A percentile compares a stretch with the other conserved stretches of the same genome.
phyloP scores from a whole-genome alignment of 2,888 invertebrate genomes.

The Alsophila aescularia region DNA sequence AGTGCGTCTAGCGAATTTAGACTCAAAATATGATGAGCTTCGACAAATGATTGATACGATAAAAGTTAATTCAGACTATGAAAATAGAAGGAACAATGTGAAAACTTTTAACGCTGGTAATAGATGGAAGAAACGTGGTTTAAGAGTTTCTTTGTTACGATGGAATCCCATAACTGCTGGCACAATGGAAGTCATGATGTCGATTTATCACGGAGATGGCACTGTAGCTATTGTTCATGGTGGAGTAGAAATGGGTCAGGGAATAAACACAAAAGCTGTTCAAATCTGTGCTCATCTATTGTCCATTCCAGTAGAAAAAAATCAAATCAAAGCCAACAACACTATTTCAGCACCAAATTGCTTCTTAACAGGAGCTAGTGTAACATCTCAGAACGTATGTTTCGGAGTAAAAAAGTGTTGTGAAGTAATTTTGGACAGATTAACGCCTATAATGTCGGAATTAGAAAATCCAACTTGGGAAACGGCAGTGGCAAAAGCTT shows the following conservation, averaged over 20 bases:
- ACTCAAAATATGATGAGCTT: constrained; percentile 49
- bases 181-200: constrained; percentile 77
- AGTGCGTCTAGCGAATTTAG: constrained; percentile 81
- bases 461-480: constrained; percentile 72
- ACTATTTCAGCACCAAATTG: constrained; percentile 86
- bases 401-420: constrained; percentile 81
- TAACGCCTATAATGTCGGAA: constrained; percentile 71
- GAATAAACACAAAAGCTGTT: constrained; percentile 87
- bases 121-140: constrained; percentile 89
- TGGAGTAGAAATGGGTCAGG: constrained; percentile 89
- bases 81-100: constrained; percentile 71
- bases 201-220: constrained; percentile 85
- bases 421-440: constrained; percentile 66
- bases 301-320: constrained; percentile 85
- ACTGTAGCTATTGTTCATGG: constrained; percentile 86
- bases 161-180: constrained; percentile 71
- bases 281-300: constrained; percentile 87
- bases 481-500: constrained; percentile 75
- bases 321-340: constrained; percentile 86
- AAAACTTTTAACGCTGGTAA: constrained; percentile 85
- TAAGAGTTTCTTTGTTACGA: constrained; percentile 85
- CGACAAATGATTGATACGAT: constrained; percentile 79
- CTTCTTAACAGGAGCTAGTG: constrained; percentile 86
- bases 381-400: constrained; percentile 86
- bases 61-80: constrained; percentile 79